Conservation (phyloP, 2,113 vertebrate genomes). For the Notiomystis cincta region DNA sequence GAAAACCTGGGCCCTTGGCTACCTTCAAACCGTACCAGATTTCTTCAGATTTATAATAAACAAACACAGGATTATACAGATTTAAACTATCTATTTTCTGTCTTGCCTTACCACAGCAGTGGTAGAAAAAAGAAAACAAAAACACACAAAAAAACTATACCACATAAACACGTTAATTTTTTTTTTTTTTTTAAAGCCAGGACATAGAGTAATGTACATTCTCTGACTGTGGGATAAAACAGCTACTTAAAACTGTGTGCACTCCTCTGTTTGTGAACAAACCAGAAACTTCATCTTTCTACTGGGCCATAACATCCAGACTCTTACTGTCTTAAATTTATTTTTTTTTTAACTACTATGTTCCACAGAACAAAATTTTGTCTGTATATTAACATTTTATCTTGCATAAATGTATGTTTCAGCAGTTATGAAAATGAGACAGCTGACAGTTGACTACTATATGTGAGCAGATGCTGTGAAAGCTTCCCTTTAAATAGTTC, state of each 20-base stretch:
- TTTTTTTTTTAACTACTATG: not conserved
- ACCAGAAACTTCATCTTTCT: not conserved
- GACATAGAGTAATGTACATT: not conserved
- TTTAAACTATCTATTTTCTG: not conserved
- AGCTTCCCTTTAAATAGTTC: constrained; percentile 47
- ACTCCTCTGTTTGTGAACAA: not conserved
- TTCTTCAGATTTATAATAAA: not conserved
- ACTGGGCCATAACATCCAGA: not conserved
- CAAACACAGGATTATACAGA: not conserved
- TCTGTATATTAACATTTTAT: not conserved
- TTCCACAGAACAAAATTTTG: not conserved
- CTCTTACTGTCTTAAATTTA: not conserved
- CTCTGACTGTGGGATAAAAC: not conserved
- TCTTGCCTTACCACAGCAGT: not conserved
- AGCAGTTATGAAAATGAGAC: constrained; percentile 53
- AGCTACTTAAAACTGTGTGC: not conserved
- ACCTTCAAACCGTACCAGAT: not conserved
- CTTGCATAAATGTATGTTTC: constrained; percentile 20
- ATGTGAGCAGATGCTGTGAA: constrained; percentile 42
- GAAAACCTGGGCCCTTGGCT: not conserved
- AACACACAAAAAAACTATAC: no score
- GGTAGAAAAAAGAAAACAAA: not conserved
- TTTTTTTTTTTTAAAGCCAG: not conserved
- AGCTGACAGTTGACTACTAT: constrained; percentile 40
- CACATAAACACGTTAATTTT: not conserved